Percentiles rank a stretch among this genome's conserved stretches.
These are phyloP conservation scores for Hypothenemus hampei DNA, from an alignment of 1,140 invertebrate genomes.

Conservation along the genomic window DNA sequence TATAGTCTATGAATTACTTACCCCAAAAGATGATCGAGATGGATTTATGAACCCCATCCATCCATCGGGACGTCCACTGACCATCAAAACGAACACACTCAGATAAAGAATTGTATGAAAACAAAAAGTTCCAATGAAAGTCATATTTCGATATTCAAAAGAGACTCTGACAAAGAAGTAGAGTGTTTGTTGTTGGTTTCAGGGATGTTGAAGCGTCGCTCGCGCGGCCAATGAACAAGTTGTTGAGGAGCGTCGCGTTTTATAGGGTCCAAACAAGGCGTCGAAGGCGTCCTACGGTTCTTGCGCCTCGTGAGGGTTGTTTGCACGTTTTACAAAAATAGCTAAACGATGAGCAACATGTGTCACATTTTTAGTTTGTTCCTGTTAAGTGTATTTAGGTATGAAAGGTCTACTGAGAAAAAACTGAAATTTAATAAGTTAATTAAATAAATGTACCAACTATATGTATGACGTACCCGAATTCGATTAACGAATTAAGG, in stretches of 20 bases:
- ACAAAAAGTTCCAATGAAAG: not conserved
- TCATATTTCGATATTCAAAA: conserved; percentile 4
- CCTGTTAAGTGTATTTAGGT: not conserved
- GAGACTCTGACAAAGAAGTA: not conserved
- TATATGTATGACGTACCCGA: not conserved
- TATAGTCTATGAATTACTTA: too few relatives aligned
- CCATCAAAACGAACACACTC: conserved; percentile 3
- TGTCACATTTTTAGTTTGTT: not conserved
- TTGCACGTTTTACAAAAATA: not conserved
- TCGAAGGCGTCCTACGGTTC: conserved; percentile 18
- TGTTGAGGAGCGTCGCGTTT: conserved; percentile 15
- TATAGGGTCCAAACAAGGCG: conserved; percentile 15
- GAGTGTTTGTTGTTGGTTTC: not conserved
- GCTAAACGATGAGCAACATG: not conserved
- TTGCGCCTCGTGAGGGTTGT: conserved; percentile 12
- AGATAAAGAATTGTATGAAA: conserved; percentile 2
- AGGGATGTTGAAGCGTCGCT: conserved; percentile 6
- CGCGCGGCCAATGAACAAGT: conserved; percentile 16
- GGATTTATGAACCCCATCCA: conserved; percentile 7
- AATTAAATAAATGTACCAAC: not conserved
- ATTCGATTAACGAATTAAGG: not conserved
- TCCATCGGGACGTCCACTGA: conserved; percentile 6
- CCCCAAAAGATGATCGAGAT: conserved; percentile 1
- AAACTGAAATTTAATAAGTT: not conserved
- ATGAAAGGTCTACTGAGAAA: not conserved